Evolutionary conservation across 2,888 invertebrate genomes (phyloP).

Genomic region (Sinopyrophorus schimmeli): DNA sequence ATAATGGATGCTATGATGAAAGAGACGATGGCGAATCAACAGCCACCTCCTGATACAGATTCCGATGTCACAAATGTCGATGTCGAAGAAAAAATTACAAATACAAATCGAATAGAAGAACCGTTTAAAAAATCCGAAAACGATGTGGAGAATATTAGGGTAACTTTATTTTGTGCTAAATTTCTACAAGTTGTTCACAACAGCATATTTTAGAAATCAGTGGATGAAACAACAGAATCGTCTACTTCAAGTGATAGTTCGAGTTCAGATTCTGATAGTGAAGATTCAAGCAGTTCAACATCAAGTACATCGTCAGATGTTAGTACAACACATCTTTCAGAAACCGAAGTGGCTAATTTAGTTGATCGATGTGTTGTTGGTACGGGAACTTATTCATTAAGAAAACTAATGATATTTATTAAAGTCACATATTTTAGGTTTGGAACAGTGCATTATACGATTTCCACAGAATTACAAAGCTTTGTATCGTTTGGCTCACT

Average conservation of each 20-base stretch:
- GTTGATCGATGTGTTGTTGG: slow-evolving; percentile 50
- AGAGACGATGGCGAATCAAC: slow-evolving; percentile 52
- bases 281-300: slow-evolving; percentile 56
- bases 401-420: too few relatives aligned
- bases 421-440: too few relatives aligned
- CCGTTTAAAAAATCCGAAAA: slow-evolving; percentile 33
- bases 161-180: too few relatives aligned
- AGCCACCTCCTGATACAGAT: slow-evolving; percentile 40
- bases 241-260: slow-evolving; percentile 62
- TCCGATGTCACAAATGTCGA: slow-evolving; percentile 42
- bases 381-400: slow-evolving; percentile 34
- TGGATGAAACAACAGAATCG: slow-evolving; percentile 52
- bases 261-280: slow-evolving; percentile 59
- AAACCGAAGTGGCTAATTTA: slow-evolving; percentile 46
- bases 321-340: slow-evolving; percentile 46
- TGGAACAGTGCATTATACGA: slow-evolving; percentile 82
- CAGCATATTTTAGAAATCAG: slow-evolving; percentile 37
- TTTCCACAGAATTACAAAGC: slow-evolving; percentile 94
- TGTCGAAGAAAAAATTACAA: neutral
- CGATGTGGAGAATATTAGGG: slow-evolving; percentile 38
- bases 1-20: slow-evolving; percentile 58
- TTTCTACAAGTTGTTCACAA: too few relatives aligned
- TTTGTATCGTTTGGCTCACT: slow-evolving; percentile 82
- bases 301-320: slow-evolving; percentile 46
- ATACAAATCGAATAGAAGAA: too few relatives aligned